Percentiles rank a stretch among this genome's conserved stretches.
These are phyloP conservation scores for Psilopsiagon aurifrons DNA, from an alignment of 2,113 vertebrate genomes.

Conservation along the genomic window DNA sequence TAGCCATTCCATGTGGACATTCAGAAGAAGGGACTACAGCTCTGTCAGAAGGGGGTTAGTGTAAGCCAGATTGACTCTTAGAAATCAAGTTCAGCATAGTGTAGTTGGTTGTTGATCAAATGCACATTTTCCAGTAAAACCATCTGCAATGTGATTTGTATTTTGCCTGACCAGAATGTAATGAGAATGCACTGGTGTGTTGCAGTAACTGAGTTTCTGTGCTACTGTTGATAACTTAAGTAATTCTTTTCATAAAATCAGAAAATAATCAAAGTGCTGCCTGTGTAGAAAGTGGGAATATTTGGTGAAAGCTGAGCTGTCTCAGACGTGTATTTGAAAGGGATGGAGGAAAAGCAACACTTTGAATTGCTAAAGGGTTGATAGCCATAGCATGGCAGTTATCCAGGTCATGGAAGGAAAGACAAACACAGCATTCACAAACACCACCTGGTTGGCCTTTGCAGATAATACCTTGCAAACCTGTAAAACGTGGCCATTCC, in stretches of 20 bases:
- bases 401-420: background rate
- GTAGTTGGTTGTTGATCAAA: background rate
- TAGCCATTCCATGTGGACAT: background rate
- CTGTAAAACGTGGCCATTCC: background rate
- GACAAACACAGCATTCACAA: background rate
- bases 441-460: background rate
- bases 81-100: background rate
- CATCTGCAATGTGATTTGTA: slow-evolving; percentile 10
- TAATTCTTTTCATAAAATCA: background rate
- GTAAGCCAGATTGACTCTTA: background rate
- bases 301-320: background rate
- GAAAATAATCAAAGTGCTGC: background rate
- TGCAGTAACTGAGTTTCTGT: background rate
- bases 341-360: background rate
- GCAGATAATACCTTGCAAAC: background rate
- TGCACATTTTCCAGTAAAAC: background rate
- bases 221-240: background rate
- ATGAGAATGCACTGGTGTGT: background rate
- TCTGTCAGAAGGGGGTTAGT: background rate
- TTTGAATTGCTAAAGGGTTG: background rate
- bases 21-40: background rate
- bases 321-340: background rate
- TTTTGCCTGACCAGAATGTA: slow-evolving; percentile 19
- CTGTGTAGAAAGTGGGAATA: background rate
- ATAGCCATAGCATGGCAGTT: background rate